Evolutionary conservation across 2,113 vertebrate species (phyloP).

Genomic region (Aplodontia rufa): DNA sequence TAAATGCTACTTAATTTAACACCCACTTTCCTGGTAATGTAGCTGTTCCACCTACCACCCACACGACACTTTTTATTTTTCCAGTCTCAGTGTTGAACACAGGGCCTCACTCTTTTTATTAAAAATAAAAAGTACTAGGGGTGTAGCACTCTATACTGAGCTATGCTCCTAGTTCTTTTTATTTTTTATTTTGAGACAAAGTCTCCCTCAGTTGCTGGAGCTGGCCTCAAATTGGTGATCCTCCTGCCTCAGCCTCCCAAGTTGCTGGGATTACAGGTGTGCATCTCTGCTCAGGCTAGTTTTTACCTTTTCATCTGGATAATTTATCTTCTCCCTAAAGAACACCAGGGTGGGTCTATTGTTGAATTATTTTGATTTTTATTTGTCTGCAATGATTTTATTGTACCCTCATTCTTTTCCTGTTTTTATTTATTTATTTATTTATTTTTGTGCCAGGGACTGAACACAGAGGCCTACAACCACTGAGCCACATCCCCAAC

Average conservation of each 20-base stretch:
- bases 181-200: background rate
- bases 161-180: no score
- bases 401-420: no score
- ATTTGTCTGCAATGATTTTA: background rate
- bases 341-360: background rate
- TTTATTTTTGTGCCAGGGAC: no score
- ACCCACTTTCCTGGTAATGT: background rate
- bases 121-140: background rate
- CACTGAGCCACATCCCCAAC: no score
- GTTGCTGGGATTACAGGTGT: background rate
- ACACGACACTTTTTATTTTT: accelerated
- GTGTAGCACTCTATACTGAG: background rate
- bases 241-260: background rate
- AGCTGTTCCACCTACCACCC: no score
- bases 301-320: background rate
- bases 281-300: accelerated
- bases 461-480: no score
- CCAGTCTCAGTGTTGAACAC: no score
- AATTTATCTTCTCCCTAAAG: background rate
- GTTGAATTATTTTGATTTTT: no score
- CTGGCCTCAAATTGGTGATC: background rate
- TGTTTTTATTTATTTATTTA: background rate
- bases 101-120: no score
- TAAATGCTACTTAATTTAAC: background rate
- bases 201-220: background rate